Evolutionary conservation across 2,113 vertebrate genomes (phyloP), one percentile per base, ranked within the genome.

Genomic region (Dendropsophus ebraccatus): DNA sequence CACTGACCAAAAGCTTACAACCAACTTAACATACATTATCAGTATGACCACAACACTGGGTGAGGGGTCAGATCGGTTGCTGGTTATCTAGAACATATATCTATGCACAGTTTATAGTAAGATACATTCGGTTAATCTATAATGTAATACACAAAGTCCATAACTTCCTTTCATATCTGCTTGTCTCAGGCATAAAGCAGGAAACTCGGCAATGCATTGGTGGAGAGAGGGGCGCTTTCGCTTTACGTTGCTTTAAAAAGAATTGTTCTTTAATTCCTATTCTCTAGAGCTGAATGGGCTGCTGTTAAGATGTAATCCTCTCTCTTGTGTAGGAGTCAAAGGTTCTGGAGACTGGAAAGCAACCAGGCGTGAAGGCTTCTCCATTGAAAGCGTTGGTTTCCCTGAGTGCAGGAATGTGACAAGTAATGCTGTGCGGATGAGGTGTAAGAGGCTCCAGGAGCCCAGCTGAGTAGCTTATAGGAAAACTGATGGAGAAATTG

Each of bases 251-350:
- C 32, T 72, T 35, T 54, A 52, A 73, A 54, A 74, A 35, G 52
- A 74, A 76, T 45, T 60, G 73, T 60, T 14, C 19, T 30, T 70
- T 67, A 54, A n/a, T 85, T 77, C 84, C 60, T n/a, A 28, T 78
- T 84, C 72, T 69, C 73, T 11, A 4, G 74, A 25, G 13, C 25
- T 85, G 83, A 85, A 78, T 78, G 49, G 60, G 74, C 60, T 12
- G 83, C 84, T 78, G 84, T 69, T 85, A 85, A 78, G 70, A 69
- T 85, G 84, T 69, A 85, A 85, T 85, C 75, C 75, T 35, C 75
- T 79, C 84, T 65, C 75, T 85, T 79, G 75, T 85, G 60, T 69
- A 69, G 45, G 75, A 67, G 75, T 77, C 75, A 69, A 85, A 85
- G n/a, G 84, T 74, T 84, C 10, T 79, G 84, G 19, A 79, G 75